phyloP scores from a whole-genome alignment of 53 echinoderm and acorn worm species.

The Holothuria leucospilota region DNA sequence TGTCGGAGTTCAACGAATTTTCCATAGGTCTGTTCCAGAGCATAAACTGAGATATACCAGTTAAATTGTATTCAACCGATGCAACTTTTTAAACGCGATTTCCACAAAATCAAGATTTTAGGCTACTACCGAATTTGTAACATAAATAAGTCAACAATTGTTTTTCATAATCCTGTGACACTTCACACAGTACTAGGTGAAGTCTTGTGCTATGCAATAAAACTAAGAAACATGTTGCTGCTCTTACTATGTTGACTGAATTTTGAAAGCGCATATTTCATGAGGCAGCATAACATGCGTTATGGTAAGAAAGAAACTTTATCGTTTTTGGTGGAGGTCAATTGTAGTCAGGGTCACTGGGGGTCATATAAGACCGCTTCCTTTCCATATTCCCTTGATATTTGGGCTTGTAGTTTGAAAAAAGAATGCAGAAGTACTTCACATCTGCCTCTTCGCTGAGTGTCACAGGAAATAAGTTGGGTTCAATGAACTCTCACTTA shows the following conservation, averaged over 20 bases:
- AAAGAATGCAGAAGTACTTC: no score
- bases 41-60: slow-evolving; percentile 39
- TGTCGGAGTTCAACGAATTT: slow-evolving; percentile 27
- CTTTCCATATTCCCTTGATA: no score
- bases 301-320: no score
- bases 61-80: slow-evolving; percentile 9
- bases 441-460: no score
- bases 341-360: no score
- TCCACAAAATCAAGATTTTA: neutral
- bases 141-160: neutral
- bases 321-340: no score
- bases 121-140: neutral
- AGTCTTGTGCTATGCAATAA: slow-evolving; percentile 23
- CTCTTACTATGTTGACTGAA: neutral
- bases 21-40: neutral
- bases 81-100: neutral
- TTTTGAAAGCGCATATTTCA: neutral
- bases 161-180: neutral
- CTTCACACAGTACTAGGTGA: neutral
- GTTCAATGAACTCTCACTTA: no score
- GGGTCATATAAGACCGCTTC: no score
- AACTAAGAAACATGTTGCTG: neutral
- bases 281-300: neutral
- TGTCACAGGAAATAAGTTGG: no score
- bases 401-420: no score